Conservation (phyloP, 2,888 invertebrate species). For the Antitype chi region DNA sequence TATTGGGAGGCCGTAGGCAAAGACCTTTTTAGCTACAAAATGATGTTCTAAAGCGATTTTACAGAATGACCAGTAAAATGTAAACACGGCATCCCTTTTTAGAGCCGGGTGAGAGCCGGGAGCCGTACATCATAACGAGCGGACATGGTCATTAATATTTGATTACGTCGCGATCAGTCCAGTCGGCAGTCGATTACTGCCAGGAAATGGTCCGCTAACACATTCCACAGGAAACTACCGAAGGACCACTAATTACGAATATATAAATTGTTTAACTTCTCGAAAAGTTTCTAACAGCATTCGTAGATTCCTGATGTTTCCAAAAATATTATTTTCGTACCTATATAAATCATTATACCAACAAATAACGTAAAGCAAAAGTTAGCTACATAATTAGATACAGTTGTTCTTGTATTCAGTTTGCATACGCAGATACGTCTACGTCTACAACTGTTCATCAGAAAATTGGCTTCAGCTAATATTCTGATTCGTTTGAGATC, state of each 20-base stretch:
- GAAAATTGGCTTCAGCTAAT: too few species aligned
- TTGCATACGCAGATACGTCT: background rate
- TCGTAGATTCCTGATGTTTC: too few species aligned
- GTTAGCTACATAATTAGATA: too few species aligned
- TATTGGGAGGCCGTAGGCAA: background rate
- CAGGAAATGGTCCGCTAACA: constrained; percentile 77
- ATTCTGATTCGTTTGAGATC: background rate
- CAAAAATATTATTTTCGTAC: too few species aligned
- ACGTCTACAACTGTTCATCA: too few species aligned
- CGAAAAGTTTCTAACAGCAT: background rate
- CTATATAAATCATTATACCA: too few species aligned
- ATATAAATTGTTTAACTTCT: background rate
- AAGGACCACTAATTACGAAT: constrained; percentile 15
- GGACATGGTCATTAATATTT: constrained; percentile 73
- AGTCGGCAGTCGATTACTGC: constrained; percentile 81
- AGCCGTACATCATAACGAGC: constrained; percentile 57
- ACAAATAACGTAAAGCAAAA: too few species aligned
- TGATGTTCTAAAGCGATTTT: background rate
- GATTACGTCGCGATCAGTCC: constrained; percentile 73
- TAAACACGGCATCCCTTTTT: constrained; percentile 29
- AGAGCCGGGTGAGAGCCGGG: background rate
- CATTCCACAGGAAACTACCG: constrained; percentile 13
- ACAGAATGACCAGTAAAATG: constrained; percentile 30
- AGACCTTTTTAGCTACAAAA: background rate
- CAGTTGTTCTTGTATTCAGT: too few species aligned